Base-by-base conservation (phyloP, 2,888 invertebrate species). In the Copidosoma aretas region DNA sequence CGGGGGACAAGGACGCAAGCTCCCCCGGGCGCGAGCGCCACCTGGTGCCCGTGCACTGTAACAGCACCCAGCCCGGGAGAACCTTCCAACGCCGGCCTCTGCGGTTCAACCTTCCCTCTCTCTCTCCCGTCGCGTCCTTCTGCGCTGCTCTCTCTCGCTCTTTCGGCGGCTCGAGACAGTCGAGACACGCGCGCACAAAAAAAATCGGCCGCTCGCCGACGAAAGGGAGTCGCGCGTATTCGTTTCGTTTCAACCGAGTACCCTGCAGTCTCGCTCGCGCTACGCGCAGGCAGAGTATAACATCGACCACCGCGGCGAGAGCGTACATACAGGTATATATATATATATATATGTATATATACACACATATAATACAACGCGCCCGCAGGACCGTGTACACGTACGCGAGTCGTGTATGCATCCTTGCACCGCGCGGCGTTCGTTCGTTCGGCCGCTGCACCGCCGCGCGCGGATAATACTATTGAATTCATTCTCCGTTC, bases 31-130 rank as follows among this genome's bases (percentile, higher is more conserved):
- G 22, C 49, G 46, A 57, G 46, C 61, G 21, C 58, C 71, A 49
- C 32, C 71, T 67, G 61, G 64, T 58, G 71, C 1, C 56, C 52
- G 46, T 71, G 71, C 67, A 71, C 71, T 65, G 71, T 71, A 67
- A 46, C 52, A 39, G 53, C 46, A n/a, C n/a, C 17, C 46, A 14
- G 8, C 46, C n/a, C 46, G 14, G 17, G 46, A 46, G 14, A 46
- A 46, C 43, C 17, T 17, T 46, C 43, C 17, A 14, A 46, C 12
- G 12, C 14, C 41, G 41, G 10, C 10, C 41, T 14, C 4, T 46
- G 3, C 12, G 12, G 14, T 14, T 46, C 12, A 2, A 17, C 1
- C 43, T 12, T 46, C 12, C 32, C 12, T 46, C 43, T 17, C 41
- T 41, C 41, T 14, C 41, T 14, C 41, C 41, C 41, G 41, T 41